Conservation (phyloP, 2,797 vertebrate genomes). For the Morelia viridis region DNA sequence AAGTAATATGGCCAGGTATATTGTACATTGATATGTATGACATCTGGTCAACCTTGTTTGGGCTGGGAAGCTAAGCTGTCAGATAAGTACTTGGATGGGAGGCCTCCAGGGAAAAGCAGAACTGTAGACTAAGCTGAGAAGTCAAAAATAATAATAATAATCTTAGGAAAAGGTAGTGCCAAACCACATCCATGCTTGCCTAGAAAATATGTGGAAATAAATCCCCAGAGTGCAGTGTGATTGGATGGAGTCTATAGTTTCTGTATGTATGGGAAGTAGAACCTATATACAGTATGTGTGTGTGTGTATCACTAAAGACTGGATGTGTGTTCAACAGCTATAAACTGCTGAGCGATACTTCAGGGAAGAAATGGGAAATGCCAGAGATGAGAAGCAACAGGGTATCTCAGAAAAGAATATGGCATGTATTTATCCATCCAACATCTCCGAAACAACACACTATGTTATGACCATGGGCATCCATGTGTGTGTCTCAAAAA, state of each 20-base stretch:
- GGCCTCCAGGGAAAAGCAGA: not conserved
- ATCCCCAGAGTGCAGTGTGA: not conserved
- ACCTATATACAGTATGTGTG: not conserved
- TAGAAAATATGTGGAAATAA: not conserved
- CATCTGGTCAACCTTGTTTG: not conserved
- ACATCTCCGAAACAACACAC: not conserved
- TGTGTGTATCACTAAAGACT: too few relatives aligned
- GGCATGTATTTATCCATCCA: not conserved
- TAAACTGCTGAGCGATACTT: not conserved
- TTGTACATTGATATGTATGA: not conserved
- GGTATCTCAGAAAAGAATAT: not conserved
- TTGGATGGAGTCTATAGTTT: not conserved
- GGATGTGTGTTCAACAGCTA: not conserved
- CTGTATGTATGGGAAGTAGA: not conserved
- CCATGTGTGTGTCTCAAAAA: not conserved
- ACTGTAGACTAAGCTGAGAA: not conserved
- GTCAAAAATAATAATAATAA: too few relatives aligned
- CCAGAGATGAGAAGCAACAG: not conserved
- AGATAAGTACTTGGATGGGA: not conserved
- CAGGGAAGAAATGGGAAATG: not conserved
- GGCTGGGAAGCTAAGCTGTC: not conserved
- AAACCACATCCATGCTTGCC: not conserved
- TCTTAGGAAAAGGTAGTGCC: not conserved
- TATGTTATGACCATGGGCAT: not conserved
- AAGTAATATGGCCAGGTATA: not conserved